Base-by-base conservation (phyloP, 2,888 invertebrate genomes). In the Synanthedon andrenaeformis region DNA sequence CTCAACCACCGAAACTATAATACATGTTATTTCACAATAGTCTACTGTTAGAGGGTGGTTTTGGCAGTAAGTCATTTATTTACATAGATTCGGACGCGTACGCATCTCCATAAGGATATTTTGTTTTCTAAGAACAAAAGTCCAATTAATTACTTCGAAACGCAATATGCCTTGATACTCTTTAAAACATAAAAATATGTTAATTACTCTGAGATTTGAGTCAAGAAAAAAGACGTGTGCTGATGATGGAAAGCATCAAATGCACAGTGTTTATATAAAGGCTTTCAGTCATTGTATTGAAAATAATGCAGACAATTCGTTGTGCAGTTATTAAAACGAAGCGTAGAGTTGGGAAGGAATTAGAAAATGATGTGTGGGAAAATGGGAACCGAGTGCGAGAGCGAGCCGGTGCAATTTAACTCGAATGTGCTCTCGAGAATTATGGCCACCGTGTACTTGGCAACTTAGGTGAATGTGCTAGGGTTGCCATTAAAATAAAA, bases 321-420 rank as follows among this genome's bases (percentile, higher is more conserved):
- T 67, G 66, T 64, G 69, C 67, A 62, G 67, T 72, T 74, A 78
- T 79, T 75, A 74, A 71, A 51, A 74, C 64, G 62, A 66, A 71
- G 70, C 71, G 71, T 70, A 73, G 65, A 67, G 72, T 72, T 70
- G 65, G 65, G 68, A 70, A 72, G 67, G 72, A 76, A 77, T 82
- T 79, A 82, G 79, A 81, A 82, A 79, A 79, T 77, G 74, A 78
- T 78, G 79, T 83, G 86, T 84, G 84, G 84, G 84, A 85, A 84
- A 83, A 85, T 84, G 84, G 84, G 84, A 85, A 84, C 77, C 67
- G 66, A 69, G 66, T 57, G 57, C 59, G 60, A 61, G 67, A 35
- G 35, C 35, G 35, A 35, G 66, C 65, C 64, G 65, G 71, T 69
- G 81, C 76, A 82, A 83, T 84, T 85, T 82, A 76, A 69, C 70